A percentile compares a stretch with the other conserved stretches of the same genome.
Conservation (phyloP, 64 coral and sea anemone species). For the Platygyra sinensis region DNA sequence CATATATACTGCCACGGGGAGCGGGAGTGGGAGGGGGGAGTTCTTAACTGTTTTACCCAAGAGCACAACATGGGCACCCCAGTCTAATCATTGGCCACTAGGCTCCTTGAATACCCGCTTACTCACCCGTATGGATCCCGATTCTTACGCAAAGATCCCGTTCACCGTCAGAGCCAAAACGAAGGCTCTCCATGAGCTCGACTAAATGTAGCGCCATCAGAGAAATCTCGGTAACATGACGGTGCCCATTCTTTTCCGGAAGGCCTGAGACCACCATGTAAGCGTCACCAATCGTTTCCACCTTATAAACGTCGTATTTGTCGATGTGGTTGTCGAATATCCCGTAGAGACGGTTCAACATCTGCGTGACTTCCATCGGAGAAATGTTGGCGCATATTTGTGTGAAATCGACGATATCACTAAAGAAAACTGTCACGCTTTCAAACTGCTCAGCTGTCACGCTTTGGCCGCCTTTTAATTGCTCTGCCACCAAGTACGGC, state of each 20-base stretch:
- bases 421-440: slow-evolving; percentile 85
- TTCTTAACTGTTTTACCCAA: no score
- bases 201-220: slow-evolving; percentile 58
- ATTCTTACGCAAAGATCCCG: slow-evolving; percentile 32
- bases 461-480: slow-evolving; percentile 68
- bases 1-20: no score
- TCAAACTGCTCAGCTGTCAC: slow-evolving; percentile 82
- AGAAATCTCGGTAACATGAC: slow-evolving; percentile 48
- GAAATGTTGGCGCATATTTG: slow-evolving; percentile 76
- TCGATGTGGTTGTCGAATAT: slow-evolving; percentile 59
- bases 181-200: slow-evolving; percentile 24
- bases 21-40: no score
- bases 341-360: slow-evolving; percentile 73
- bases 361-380: slow-evolving; percentile 71
- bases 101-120: no score
- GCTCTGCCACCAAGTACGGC: slow-evolving; percentile 75
- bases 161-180: neutral
- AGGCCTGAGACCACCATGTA: slow-evolving; percentile 71
- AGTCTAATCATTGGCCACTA: no score
- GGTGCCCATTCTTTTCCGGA: slow-evolving; percentile 30
- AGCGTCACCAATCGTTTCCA: slow-evolving; percentile 72
- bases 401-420: slow-evolving; percentile 86
- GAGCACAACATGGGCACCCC: no score
- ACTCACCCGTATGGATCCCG: slow-evolving; percentile 17
- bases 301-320: slow-evolving; percentile 70